Base-by-base conservation (phyloP, 2,888 invertebrate species). In the Antitype chi region DNA sequence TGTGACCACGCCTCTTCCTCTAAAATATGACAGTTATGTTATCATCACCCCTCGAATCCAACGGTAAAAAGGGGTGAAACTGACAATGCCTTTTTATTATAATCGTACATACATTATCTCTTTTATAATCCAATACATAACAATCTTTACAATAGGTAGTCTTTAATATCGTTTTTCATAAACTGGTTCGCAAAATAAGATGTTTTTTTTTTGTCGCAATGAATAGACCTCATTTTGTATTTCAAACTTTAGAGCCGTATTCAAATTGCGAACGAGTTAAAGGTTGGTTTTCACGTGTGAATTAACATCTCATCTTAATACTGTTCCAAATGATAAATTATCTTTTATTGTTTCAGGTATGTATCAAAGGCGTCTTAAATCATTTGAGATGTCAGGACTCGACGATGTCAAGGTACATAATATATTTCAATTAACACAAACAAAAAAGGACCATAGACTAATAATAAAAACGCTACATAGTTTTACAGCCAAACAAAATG, bases 1-100 rank as follows among this genome's bases (percentile, higher is more conserved):
- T 92, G 91, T 90, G 89, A 92, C 95, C 96, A 94, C 96, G 95
- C 96, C 96, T 94, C 95, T 96, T 96, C 96, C 83, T 85, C 71
- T 89, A 89, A 90, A 91, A 91, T 86, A 89, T 92, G 95, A 94
- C 96, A 94, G 94, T 95, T 94, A 93, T 83, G 86, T 92, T 92
- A 92, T 87, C 87, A 89, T 89, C 91, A 90, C 92, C 91, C 91
- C 88, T 90, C 79, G 63, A 59, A 59, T 32, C 20, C 82, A 91
- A 90, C 89, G 88, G 89, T 89, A 87, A 85, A 82, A 82, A 84
- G 77, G 90, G 87, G 85, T 85, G 80, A 74, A 32, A 77, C 52
- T 64, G 52, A 86, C 86, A 88, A 88, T 79, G 68, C 43, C 43
- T 60, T 73, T 84, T 74, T 77, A 71, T 77, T 60, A 8, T 76